These are phyloP conservation scores for Sebastes nivosus DNA, from an alignment of 2,797 vertebrate genomes.

Conservation along the genomic window DNA sequence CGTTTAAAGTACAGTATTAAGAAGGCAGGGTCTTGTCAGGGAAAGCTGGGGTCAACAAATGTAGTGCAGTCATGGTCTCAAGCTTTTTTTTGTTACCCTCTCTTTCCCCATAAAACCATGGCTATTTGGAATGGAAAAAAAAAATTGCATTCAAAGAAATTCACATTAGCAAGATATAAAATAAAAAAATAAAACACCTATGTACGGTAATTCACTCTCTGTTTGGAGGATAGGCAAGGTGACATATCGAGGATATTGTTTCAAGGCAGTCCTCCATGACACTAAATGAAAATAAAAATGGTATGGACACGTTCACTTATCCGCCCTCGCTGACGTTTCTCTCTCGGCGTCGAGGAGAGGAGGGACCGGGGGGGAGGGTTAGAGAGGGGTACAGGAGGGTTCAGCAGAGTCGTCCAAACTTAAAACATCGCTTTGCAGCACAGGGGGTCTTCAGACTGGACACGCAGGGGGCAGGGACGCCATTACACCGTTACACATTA, in stretches of 20 bases:
- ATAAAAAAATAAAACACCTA: conserved; percentile 62
- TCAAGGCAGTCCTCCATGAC: conserved; percentile 77
- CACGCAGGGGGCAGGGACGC: background rate
- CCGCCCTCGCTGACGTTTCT: background rate
- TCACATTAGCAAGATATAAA: conserved; percentile 83
- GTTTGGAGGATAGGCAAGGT: conserved; percentile 73
- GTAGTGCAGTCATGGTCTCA: conserved; percentile 83
- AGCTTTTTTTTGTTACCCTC: conserved; percentile 65
- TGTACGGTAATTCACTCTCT: conserved; percentile 60
- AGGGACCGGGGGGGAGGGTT: background rate
- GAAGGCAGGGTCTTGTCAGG: conserved; percentile 69
- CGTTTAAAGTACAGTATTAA: conserved; percentile 73
- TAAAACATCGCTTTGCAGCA: conserved; percentile 53
- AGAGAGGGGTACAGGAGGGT: no score
- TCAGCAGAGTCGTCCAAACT: conserved; percentile 32
- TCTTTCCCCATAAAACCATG: conserved; percentile 76
- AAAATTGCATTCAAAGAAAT: conserved; percentile 61
- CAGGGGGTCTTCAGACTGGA: conserved; percentile 34
- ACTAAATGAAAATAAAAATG: conserved; percentile 34
- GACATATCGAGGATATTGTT: conserved; percentile 67
- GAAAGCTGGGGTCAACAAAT: conserved; percentile 75
- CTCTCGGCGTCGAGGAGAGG: background rate
- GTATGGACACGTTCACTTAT: conserved; percentile 39
- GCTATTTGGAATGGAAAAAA: conserved; percentile 77
- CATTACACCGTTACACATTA: conserved; percentile 25